Base-by-base conservation (phyloP, 2,888 invertebrate species). In the Pterobdella sp. region DNA sequence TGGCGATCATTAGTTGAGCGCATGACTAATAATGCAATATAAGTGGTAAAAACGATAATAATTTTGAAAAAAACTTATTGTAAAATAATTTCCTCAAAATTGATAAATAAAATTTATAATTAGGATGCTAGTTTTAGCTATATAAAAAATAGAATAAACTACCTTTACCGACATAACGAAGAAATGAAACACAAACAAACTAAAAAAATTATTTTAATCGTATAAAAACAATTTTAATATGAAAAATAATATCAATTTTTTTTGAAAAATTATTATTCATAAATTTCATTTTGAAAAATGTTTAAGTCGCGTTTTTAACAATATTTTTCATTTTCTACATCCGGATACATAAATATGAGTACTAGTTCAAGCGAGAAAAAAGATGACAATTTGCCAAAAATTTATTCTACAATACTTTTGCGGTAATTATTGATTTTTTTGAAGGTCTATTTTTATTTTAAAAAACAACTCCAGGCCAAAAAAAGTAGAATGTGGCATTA, bases 141-240 rank as follows among this genome's bases (percentile, higher is more conserved):
- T 56, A 56, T 26, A 56, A 7, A 56, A 56, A 56, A 3, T n/a
- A 42, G 18, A 42, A 42, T 42, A 7, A 7, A 42, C 42, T 14
- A 56, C 60, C 60, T 56, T 56, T 56, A n/a, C n/a, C 60, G 60
- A 56, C 60, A 56, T 56, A 7, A n/a, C 60, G n/a, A 56, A 56
- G 26, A 56, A 56, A n/a, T 14, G 4, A 26, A 56, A 56, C 18
- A 56, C n/a, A 56, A 3, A 56, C 18, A 56, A 4, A 42, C 49
- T 42, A 42, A 42, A 42, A 42, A 42, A 22, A 14, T 42, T 42
- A 14, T 14, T 14, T 14, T 42, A 42, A 14, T 22, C 49, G 22
- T 42, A 42, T 42, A 42, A 42, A 42, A n/a, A n/a, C n/a, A n/a
- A n/a, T n/a, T 14, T 42, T 42, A 42, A 42, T 42, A 42, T 42